These are phyloP conservation scores for Octopus bimaculoides DNA, from an alignment of 1,140 invertebrate genomes.

Conservation along the genomic window DNA sequence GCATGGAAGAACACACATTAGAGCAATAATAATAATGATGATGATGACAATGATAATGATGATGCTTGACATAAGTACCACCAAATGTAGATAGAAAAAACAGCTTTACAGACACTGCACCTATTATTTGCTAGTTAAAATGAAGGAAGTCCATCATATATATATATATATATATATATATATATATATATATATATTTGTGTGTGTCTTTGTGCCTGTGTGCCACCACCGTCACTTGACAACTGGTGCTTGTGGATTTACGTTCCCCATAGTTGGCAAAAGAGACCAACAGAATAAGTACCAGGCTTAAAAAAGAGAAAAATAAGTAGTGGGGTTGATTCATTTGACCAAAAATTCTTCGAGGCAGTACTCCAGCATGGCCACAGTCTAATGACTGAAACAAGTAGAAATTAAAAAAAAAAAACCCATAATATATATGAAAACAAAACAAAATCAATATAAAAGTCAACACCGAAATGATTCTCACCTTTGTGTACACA, in stretches of 20 bases:
- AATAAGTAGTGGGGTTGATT: background rate
- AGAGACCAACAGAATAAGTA: no score
- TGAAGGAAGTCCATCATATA: no score
- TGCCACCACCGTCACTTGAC: no score
- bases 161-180: no score
- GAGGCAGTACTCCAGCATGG: background rate
- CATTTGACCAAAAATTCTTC: background rate
- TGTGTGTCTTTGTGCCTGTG: no score
- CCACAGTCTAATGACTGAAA: background rate
- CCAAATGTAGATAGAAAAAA: background rate
- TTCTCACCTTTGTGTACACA: background rate
- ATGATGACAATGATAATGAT: background rate
- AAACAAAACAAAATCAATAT: background rate
- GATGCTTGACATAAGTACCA: no score
- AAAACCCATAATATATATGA: background rate
- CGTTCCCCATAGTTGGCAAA: no score
- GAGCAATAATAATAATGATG: background rate
- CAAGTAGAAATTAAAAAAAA: background rate
- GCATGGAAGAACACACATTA: background rate
- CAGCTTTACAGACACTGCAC: no score
- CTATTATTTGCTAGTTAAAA: no score
- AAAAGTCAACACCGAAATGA: background rate
- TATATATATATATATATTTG: no score
- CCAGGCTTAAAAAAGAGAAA: background rate
- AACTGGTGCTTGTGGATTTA: no score